A percentile compares a stretch with the other conserved stretches of the same genome.
These are phyloP conservation scores for Andrena trimmerana DNA, from an alignment of 2,888 invertebrate species.

Conservation along the genomic window DNA sequence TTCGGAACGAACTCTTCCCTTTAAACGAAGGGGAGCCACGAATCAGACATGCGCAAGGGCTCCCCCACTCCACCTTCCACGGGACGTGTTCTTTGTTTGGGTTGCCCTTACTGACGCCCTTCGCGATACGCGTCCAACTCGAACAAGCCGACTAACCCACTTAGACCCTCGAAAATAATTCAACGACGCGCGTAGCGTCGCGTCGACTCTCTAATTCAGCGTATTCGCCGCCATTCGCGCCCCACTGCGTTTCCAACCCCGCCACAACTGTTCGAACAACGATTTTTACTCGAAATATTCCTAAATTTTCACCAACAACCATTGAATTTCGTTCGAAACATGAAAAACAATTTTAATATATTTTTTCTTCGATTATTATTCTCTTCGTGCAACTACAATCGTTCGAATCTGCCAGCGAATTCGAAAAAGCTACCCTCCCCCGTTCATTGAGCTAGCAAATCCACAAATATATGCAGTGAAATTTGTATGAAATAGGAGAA, in stretches of 20 bases:
- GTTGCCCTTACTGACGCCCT: slow-evolving; percentile 72
- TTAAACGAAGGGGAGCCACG: slow-evolving; percentile 59
- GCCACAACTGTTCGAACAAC: background rate
- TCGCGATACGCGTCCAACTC: slow-evolving; percentile 49
- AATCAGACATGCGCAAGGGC: slow-evolving; percentile 73
- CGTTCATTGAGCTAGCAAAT: background rate
- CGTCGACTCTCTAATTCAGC: background rate
- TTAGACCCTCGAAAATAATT: slow-evolving; percentile 76
- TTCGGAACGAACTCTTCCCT: slow-evolving; percentile 62
- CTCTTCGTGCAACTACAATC: too few relatives aligned
- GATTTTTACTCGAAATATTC: background rate
- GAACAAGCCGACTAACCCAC: slow-evolving; percentile 78
- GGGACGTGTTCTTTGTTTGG: slow-evolving; percentile 72
- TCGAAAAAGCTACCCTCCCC: background rate
- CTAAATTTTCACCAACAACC: background rate
- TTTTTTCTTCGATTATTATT: too few relatives aligned
- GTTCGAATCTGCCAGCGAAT: background rate
- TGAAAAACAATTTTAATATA: background rate
- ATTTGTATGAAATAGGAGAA: background rate
- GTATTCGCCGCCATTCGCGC: background rate
- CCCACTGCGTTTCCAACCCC: background rate
- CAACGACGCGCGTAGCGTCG: slow-evolving; percentile 7
- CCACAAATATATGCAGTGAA: background rate
- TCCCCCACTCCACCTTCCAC: slow-evolving; percentile 18
- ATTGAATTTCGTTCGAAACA: background rate